Percentiles rank a stretch among this genome's conserved stretches.
These are phyloP conservation scores for Parascotia fuliginaria DNA, from an alignment of 2,888 invertebrate species.

Conservation along the genomic window DNA sequence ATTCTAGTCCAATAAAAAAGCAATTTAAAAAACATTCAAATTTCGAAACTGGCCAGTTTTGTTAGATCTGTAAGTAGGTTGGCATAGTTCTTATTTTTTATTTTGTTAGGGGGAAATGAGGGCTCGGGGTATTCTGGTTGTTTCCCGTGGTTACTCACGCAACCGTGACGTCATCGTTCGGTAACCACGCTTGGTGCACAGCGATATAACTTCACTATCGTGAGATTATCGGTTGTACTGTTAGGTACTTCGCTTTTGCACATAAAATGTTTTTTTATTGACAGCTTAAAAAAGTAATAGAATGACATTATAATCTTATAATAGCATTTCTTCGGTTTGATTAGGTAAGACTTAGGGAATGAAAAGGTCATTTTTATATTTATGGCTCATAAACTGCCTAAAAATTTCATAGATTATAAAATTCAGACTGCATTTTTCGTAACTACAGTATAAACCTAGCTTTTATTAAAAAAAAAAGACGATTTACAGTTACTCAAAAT, in stretches of 20 bases:
- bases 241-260: conserved; percentile 51
- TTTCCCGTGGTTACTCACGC: conserved; percentile 57
- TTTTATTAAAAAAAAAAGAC: conserved; percentile 24
- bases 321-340: too few species aligned
- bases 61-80: conserved; percentile 39
- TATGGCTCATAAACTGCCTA: too few species aligned
- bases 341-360: too few species aligned
- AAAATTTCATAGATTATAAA: too few species aligned
- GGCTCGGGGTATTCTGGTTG: conserved; percentile 47
- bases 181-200: conserved; percentile 78
- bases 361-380: too few species aligned
- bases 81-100: conserved; percentile 39
- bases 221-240: conserved; percentile 64
- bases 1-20: conserved; percentile 82
- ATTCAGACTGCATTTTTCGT: too few species aligned
- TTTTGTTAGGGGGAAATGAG: conserved; percentile 41
- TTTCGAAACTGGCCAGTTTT: conserved; percentile 62
- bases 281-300: conserved; percentile 19
- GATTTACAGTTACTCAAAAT: conserved; percentile 49
- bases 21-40: conserved; percentile 81
- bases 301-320: too few species aligned
- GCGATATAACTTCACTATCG: conserved; percentile 49
- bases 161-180: conserved; percentile 80
- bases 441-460: conserved; percentile 5
- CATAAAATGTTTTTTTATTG: conserved; percentile 37